phyloP scores from a whole-genome alignment of 2,888 invertebrate genomes.

The Acanthosoma haemorrhoidale region DNA sequence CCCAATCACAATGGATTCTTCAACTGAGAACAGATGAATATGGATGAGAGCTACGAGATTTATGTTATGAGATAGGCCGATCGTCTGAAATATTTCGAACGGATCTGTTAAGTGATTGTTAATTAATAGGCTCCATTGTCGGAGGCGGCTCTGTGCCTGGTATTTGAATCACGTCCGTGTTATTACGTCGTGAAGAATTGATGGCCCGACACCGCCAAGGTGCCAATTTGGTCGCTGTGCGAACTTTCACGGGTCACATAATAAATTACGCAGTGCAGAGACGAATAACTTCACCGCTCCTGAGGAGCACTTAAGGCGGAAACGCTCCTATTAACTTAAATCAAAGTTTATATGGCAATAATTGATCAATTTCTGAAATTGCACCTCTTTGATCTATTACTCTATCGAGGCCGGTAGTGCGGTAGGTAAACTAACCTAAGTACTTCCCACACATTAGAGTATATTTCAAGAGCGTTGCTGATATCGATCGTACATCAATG shows the following conservation, averaged over 20 bases:
- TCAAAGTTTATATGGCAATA: background rate
- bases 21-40: too few species aligned
- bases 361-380: background rate
- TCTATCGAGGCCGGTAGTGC: too few species aligned
- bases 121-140: background rate
- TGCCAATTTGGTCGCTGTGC: conserved; percentile 1
- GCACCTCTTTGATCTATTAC: too few species aligned
- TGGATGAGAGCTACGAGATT: background rate
- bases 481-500: too few species aligned
- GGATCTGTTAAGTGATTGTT: background rate
- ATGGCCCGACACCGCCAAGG: background rate
- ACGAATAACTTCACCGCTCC: background rate
- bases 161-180: conserved; percentile 1
- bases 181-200: background rate
- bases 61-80: background rate
- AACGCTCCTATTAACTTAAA: background rate
- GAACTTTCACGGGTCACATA: background rate
- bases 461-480: too few species aligned
- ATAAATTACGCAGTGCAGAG: background rate
- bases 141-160: background rate
- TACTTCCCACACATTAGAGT: too few species aligned
- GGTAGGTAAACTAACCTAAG: too few species aligned
- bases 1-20: too few species aligned
- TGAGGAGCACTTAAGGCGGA: background rate
- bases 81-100: background rate